Evolutionary conservation across 2,888 invertebrate species (phyloP).

Genomic region (Drosophila kuntzei): DNA sequence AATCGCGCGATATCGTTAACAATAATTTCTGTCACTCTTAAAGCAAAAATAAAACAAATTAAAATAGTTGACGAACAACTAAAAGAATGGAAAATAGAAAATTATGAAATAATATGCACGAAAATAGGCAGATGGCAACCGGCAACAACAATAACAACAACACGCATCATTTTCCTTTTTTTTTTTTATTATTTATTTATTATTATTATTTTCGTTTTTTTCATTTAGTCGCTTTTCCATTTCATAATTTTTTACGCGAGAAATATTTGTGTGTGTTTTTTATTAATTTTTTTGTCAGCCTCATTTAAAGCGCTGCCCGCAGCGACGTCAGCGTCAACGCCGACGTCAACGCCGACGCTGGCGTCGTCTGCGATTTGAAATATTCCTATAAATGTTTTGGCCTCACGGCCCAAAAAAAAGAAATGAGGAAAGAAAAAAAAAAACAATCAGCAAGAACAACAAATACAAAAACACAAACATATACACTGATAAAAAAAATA

Average conservation of each 20-base stretch:
- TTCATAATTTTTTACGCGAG: constrained; percentile 43
- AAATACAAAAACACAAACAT: constrained; percentile 15
- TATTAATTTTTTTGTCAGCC: constrained; percentile 61
- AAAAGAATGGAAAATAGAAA: constrained; percentile 33
- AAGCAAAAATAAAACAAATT: constrained; percentile 74
- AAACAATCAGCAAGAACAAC: constrained; percentile 6
- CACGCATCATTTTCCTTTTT: constrained; percentile 28
- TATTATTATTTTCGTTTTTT: constrained; percentile 19
- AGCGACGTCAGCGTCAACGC: constrained; percentile 13
- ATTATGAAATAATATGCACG: constrained; percentile 70
- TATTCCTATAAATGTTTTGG: constrained; percentile 79
- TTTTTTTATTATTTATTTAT: constrained; percentile 27
- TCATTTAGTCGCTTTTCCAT: constrained; percentile 52
- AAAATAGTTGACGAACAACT: constrained; percentile 64
- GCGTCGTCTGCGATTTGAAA: constrained; percentile 73
- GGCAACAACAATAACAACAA: constrained; percentile 28
- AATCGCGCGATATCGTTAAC: constrained; percentile 69
- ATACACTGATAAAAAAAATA: no score
- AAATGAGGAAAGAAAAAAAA: background rate
- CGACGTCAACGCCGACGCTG: constrained; percentile 27
- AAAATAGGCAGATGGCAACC: constrained; percentile 69
- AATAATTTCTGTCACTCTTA: constrained; percentile 74
- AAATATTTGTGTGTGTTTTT: constrained; percentile 33
- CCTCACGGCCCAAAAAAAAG: constrained; percentile 52
- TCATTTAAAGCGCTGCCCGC: constrained; percentile 67